Evolutionary conservation across 1,140 invertebrate species (phyloP), one percentile per base, ranked within the genome.

Genomic region (Temnothorax curvispinosus): DNA sequence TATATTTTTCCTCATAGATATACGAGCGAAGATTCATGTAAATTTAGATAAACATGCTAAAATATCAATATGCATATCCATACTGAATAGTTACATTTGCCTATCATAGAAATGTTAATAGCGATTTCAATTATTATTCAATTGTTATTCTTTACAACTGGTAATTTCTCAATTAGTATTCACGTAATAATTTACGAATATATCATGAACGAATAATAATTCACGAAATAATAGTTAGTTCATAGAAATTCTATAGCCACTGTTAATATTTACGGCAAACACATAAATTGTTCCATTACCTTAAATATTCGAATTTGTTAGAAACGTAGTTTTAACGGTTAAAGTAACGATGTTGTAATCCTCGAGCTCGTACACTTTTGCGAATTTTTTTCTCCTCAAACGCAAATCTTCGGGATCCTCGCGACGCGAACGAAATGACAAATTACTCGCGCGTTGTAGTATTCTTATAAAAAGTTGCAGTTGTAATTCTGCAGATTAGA

Each of bases 401-500:
- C 6, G 67, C 27, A 58, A 60, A 72, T 72, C 35, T 27, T n/a
- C 50, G 76, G 8, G 60, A 52, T 52, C 60, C 6, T 72, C 11
- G 44, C 7, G 32, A 2, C 9, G 13, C 38, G n/a, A 84, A 11
- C 41, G 21, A 75, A 50, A 75, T 75, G 80, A 84, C 44, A 56
- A 75, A 84, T 32, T 54, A 75, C 54, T 74, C 41, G 54, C 18
- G 67, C 41, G 54, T 81, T 69, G 35, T 81, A 50, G 44, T 84
- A 84, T 62, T 84, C 80, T 84, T 84, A 58, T 60, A 56, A 75
- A 54, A 82, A 84, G 80, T 81, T 50, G 78, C 52, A 35, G 52
- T 84, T 84, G 80, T 75, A 84, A 84, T 84, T 75, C 44, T 27
- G 54, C 69, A 60, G 80, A 84, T 84, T 67, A 84, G 27, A 27